Conservation (phyloP, 2,797 vertebrate species). For the Phataginus tetradactyla region DNA sequence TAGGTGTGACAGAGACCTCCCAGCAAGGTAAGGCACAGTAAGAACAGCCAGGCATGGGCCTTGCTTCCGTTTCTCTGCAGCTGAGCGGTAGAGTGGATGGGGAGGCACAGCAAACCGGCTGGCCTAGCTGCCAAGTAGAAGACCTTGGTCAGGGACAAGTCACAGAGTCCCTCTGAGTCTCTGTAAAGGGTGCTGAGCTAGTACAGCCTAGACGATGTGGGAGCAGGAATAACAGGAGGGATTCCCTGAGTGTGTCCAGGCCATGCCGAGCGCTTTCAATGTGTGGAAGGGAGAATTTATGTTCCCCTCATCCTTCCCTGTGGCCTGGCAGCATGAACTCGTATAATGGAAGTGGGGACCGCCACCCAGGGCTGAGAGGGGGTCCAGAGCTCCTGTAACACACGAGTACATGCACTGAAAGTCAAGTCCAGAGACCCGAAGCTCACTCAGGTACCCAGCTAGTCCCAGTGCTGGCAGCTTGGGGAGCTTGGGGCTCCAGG, state of each 20-base stretch:
- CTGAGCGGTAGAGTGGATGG: neutral
- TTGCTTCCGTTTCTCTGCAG: neutral
- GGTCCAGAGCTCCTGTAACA: neutral
- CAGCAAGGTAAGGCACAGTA: neutral
- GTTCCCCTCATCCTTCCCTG: neutral
- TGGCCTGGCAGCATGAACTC: neutral
- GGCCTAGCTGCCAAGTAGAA: neutral
- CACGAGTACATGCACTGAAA: fast-evolving
- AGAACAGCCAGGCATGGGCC: neutral
- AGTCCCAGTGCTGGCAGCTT: fast-evolving
- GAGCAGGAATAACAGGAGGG: neutral
- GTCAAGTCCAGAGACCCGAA: neutral
- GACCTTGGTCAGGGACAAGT: neutral
- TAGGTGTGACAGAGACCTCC: neutral
- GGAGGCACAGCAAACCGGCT: neutral
- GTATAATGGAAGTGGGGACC: neutral
- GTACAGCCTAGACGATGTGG: neutral
- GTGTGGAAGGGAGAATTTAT: neutral
- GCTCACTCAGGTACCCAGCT: neutral
- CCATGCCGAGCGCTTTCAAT: neutral
- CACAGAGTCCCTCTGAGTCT: neutral
- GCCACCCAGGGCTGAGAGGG: neutral
- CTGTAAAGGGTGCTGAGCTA: neutral
- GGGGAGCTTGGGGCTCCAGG: neutral
- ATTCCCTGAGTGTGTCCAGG: neutral